Percentiles rank a stretch among this genome's conserved stretches.
These are phyloP conservation scores for Zaprionus ornatus DNA, from an alignment of 1,140 invertebrate genomes.

Conservation along the genomic window DNA sequence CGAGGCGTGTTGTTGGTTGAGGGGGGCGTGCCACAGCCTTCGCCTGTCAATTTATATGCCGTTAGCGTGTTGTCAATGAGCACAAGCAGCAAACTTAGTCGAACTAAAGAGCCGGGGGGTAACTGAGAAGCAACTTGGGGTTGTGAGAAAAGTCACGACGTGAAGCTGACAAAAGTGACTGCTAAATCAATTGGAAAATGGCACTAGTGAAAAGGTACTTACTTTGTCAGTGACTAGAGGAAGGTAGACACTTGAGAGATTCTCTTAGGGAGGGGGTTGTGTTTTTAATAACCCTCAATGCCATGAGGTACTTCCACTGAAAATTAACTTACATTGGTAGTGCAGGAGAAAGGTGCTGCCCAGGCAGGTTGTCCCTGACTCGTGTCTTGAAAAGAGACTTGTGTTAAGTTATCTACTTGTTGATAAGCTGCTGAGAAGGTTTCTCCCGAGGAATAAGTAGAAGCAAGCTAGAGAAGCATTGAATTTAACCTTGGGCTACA, in stretches of 20 bases:
- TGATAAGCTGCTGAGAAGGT: too few relatives aligned
- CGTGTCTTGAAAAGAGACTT: too few relatives aligned
- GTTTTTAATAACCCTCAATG: too few relatives aligned
- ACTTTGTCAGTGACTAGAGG: too few relatives aligned
- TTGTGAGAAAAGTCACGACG: neutral
- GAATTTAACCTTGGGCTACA: too few relatives aligned
- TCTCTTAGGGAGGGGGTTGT: too few relatives aligned
- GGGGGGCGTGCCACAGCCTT: slow-evolving; percentile 9
- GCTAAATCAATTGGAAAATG: neutral
- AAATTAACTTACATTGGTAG: neutral
- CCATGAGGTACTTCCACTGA: neutral
- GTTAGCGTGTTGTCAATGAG: slow-evolving; percentile 82
- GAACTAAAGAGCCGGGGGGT: neutral
- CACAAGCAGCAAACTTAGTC: slow-evolving; percentile 61
- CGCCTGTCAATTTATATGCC: slow-evolving; percentile 79
- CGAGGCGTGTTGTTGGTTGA: slow-evolving; percentile 7
- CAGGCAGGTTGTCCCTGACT: neutral
- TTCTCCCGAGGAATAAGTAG: too few relatives aligned
- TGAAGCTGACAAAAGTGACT: neutral
- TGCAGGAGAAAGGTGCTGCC: neutral
- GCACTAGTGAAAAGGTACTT: neutral
- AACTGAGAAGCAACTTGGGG: neutral
- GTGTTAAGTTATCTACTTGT: too few relatives aligned
- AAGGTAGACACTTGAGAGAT: too few relatives aligned
- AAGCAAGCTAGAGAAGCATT: too few relatives aligned